These are phyloP conservation scores for Mesembrinibis cayennensis DNA, from an alignment of 2,113 vertebrate genomes.

Conservation along the genomic window DNA sequence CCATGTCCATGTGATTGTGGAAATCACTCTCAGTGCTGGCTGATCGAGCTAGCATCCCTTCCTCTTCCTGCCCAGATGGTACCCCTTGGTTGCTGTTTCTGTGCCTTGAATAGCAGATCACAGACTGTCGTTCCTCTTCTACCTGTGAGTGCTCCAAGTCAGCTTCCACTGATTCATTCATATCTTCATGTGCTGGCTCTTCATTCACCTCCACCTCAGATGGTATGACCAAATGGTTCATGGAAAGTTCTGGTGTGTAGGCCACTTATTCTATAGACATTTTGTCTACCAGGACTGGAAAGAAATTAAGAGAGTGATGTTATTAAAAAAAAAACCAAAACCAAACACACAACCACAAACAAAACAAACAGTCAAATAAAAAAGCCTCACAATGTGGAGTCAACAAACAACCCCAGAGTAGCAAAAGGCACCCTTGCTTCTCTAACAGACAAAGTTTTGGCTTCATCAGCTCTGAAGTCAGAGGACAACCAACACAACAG, in stretches of 20 bases:
- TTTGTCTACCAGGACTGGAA: constrained; percentile 51
- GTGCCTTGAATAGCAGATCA: constrained; percentile 40
- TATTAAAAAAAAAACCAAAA: not conserved
- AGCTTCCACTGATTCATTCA: constrained; percentile 79
- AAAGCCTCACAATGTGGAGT: not conserved
- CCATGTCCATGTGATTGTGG: constrained; percentile 88
- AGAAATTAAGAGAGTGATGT: not conserved
- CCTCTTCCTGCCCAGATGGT: constrained; percentile 73
- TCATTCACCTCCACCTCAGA: constrained; percentile 72
- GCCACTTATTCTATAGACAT: constrained; percentile 71
- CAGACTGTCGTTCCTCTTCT: constrained; percentile 65
- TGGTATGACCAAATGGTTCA: constrained; percentile 80
- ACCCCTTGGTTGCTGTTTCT: constrained; percentile 52
- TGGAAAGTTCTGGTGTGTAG: constrained; percentile 60
- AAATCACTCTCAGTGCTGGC: constrained; percentile 90
- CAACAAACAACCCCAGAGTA: not conserved
- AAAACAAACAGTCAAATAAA: not conserved
- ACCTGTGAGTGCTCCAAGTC: constrained; percentile 75
- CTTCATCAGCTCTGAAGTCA: not conserved
- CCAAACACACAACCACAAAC: not conserved
- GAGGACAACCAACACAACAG: not conserved
- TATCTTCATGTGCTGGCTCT: constrained; percentile 71
- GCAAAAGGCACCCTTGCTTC: not conserved
- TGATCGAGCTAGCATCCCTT: constrained; percentile 81
- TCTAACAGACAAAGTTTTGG: not conserved